Evolutionary conservation across 2,113 vertebrate species (phyloP), one percentile per base, ranked within the genome.

Genomic region (Daphoenositta chrysoptera): DNA sequence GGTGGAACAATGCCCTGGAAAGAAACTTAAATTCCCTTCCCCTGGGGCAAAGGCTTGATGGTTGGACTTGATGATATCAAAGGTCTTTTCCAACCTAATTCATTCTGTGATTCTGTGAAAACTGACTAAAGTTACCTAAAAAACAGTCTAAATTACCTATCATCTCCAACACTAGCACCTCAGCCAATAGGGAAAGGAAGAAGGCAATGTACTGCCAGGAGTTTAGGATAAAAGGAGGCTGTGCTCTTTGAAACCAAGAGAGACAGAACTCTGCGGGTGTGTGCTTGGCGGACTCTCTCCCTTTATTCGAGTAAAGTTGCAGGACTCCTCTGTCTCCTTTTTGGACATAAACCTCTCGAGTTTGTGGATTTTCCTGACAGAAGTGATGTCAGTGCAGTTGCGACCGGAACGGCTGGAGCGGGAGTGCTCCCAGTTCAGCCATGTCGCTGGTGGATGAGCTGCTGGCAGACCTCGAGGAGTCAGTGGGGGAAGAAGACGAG

Each of bases 391-490:
- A 56, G 40, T 7, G 1, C 1, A 2, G 13, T 40, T 73, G 31
- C 4, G 1, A 28, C 4, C 1, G 42, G 54, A 76, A 30, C 9
- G 1, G 23, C 22, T 6, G 51, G 23, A 73, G 21, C 2, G 7
- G 22, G 12, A 76, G 54, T 3, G 20, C 20, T 56, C 54, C 54
- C 33, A 15, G 27, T 31, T 23, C 11, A 31, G n/a, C 44, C n/a
- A 24, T 9, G 44, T 39, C 15, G 0, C 42, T 58, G 71, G 33
- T 3, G 2, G 53, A 75, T 0, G 5, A 73, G 53, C 10, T 23
- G 14, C 24, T 75, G 71, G 42, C 4, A 1, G 33, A 37, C 54
- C n/a, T 37, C 26, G 33, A 57, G 14, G 23, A 56, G 22, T 37
- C 6, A 6, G 39, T 22, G 6, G 22, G 18, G 23, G 12, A 47